phyloP scores from a whole-genome alignment of 1,140 invertebrate species.

The Bactericera cockerelli region DNA sequence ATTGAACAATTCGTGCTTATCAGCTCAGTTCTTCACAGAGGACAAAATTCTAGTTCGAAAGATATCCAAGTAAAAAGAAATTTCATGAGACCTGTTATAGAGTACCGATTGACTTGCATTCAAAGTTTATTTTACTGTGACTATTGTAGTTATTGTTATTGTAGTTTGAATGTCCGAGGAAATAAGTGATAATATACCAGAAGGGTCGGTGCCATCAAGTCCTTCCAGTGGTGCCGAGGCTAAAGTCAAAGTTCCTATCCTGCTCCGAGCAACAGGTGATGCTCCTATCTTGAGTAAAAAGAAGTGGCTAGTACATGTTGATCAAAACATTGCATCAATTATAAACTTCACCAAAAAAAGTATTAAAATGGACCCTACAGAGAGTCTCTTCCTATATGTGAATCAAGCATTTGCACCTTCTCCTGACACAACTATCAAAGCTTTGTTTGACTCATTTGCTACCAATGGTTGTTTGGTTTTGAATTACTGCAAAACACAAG shows the following conservation, averaged over 20 bases:
- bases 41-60: too few species aligned
- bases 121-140: too few species aligned
- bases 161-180: constrained; percentile 1
- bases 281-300: constrained; percentile 95
- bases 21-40: too few species aligned
- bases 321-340: constrained; percentile 74
- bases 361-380: constrained; percentile 65
- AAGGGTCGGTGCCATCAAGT: not conserved
- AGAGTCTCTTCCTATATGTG: constrained; percentile 82
- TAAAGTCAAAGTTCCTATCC: constrained; percentile 60
- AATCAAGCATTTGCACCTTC: constrained; percentile 93
- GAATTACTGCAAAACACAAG: constrained; percentile 87
- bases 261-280: constrained; percentile 86
- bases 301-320: constrained; percentile 80
- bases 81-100: too few species aligned
- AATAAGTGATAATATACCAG: not conserved
- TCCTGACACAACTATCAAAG: constrained; percentile 79
- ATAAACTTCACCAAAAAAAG: constrained; percentile 82
- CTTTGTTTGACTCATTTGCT: constrained; percentile 85
- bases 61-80: too few species aligned
- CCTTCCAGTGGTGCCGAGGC: not conserved
- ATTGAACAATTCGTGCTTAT: too few species aligned
- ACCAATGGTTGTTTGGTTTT: constrained; percentile 88
- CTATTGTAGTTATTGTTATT: too few species aligned
- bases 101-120: too few species aligned